Conservation (phyloP, 1,140 invertebrate genomes). For the Sipha flava region DNA sequence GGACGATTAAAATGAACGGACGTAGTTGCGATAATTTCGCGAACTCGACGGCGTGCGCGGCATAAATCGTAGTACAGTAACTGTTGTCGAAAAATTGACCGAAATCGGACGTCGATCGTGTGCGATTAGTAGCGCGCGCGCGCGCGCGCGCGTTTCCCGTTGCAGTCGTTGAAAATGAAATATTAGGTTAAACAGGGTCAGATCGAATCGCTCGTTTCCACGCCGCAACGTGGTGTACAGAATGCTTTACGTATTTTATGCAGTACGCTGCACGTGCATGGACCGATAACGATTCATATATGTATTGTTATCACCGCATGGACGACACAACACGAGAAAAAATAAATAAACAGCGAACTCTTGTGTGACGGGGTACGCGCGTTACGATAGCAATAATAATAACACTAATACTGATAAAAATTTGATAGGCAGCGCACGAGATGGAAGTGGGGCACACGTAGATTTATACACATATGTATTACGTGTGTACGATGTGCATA, state of each 20-base stretch:
- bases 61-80: neutral
- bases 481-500: neutral
- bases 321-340: too few relatives aligned
- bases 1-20: neutral
- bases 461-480: neutral
- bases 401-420: too few relatives aligned
- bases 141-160: neutral
- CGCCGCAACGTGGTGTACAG: neutral
- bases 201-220: neutral
- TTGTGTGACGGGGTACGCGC: too few relatives aligned
- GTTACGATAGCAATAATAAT: too few relatives aligned
- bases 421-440: neutral
- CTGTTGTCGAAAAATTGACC: neutral
- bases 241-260: too few relatives aligned
- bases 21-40: neutral
- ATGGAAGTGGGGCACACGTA: neutral
- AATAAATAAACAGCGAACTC: too few relatives aligned
- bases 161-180: too few relatives aligned
- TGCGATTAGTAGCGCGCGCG: too few relatives aligned
- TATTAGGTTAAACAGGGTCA: neutral
- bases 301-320: too few relatives aligned
- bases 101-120: neutral
- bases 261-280: too few relatives aligned
- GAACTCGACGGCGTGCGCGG: neutral
- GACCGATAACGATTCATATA: too few relatives aligned